These are phyloP conservation scores for Plotosus lineatus DNA, from an alignment of 2,113 vertebrate species.

Conservation along the genomic window DNA sequence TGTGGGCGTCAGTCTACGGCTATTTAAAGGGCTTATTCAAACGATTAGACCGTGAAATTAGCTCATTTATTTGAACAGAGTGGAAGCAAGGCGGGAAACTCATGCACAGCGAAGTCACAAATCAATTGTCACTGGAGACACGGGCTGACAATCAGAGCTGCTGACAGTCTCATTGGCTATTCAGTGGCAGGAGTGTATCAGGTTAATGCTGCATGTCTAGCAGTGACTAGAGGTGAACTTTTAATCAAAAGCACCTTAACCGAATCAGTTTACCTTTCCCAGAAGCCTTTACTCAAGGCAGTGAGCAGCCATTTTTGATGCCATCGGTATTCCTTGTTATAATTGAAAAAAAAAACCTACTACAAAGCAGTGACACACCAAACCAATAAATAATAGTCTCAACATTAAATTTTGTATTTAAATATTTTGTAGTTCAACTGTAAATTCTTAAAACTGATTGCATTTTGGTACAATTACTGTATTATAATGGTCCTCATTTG, in stretches of 20 bases:
- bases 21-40: constrained; percentile 61
- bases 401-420: too few species aligned
- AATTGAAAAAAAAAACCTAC: too few species aligned
- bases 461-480: too few species aligned
- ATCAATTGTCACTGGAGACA: constrained; percentile 60
- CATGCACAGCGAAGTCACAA: constrained; percentile 52
- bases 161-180: constrained; percentile 31
- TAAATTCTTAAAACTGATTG: too few species aligned
- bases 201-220: background rate
- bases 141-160: constrained; percentile 24
- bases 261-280: too few species aligned
- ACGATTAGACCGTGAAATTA: constrained; percentile 68
- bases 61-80: constrained; percentile 68
- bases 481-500: too few species aligned
- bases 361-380: too few species aligned
- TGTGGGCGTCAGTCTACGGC: constrained; percentile 55
- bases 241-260: background rate
- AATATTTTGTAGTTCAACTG: too few species aligned
- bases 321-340: too few species aligned
- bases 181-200: background rate
- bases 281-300: too few species aligned
- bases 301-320: too few species aligned
- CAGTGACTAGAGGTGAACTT: background rate
- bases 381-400: too few species aligned
- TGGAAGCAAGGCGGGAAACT: constrained; percentile 52